Base-by-base conservation (phyloP, 2,113 vertebrate genomes). In the Mirounga angustirostris region DNA sequence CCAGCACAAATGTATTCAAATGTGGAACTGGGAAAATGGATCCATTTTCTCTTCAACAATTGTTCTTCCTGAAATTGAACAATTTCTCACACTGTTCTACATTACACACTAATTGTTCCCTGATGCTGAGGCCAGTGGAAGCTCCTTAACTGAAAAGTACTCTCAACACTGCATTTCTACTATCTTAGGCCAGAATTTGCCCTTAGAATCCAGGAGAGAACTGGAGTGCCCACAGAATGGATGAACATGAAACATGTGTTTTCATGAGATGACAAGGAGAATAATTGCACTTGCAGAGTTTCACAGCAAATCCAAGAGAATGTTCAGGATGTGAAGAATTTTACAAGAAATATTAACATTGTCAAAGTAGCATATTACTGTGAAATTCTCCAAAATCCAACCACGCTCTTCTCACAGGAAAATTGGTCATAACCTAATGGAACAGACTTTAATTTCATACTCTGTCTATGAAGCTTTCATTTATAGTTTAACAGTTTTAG, bases 401-500 rank as follows among this genome's bases (percentile, higher is more conserved):
- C 94, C 94, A 97, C 89, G 96, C 92, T 97, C 93, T 88, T 96
- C 71, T 98, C 78, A 89, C 97, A 91, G 97, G 96, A 89, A 98
- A 98, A 98, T 98, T 98, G 98, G 88, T 94, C 94, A 96, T 94
- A 93, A 98, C 82, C 61, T 98, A 97, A 97, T 94, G 97, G 92
- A 98, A 97, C 94, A 97, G 97, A 97, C 97, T 97, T 98, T 98
- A 98, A 98, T 98, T 98, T 98, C 91, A 94, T 96, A 98, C 63
- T 86, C 78, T 81, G 50, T 97, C 85, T 93, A 96, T 80, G 93
- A 54, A 90, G 93, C 81, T 86, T 96, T 98, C 94, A 97, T 97
- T 98, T 91, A 97, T 81, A 97, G 46, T 73, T 95, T 94, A 97
- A 89, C 63, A 95, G 78, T 87, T 92, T 97, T 63, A 97, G 79